phyloP scores from a whole-genome alignment of 2,113 vertebrate genomes.

The Lathamus discolor region DNA sequence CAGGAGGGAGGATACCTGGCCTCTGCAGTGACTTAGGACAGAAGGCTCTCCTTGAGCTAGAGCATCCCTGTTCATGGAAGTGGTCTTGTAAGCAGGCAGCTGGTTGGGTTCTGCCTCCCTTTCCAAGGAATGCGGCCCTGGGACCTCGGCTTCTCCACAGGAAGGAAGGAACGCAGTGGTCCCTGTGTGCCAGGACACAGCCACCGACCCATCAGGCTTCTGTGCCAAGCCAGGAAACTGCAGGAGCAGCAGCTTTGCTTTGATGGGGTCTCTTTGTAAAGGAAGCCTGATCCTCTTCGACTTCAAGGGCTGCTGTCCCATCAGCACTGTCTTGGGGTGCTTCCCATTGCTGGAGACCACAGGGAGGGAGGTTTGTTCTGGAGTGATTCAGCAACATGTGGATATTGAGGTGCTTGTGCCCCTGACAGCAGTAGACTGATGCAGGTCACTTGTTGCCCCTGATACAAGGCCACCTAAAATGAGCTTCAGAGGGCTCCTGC shows the following conservation, averaged over 20 bases:
- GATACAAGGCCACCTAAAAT: neutral
- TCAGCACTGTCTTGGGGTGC: rapidly evolving
- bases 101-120: neutral
- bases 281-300: neutral
- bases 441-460: neutral
- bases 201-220: neutral
- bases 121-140: rapidly evolving
- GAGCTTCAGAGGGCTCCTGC: neutral
- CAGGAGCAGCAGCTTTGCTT: neutral
- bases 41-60: neutral
- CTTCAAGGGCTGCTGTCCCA: neutral
- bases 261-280: neutral
- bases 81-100: neutral
- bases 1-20: neutral
- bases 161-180: neutral
- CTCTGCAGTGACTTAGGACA: neutral
- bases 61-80: neutral
- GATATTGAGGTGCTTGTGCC: neutral
- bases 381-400: constrained; percentile 20
- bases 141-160: neutral
- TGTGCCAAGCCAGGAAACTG: neutral
- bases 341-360: neutral
- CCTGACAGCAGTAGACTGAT: neutral
- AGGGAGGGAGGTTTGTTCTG: neutral
- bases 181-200: rapidly evolving